Evolutionary conservation across 2,888 invertebrate species (phyloP).

Genomic region (Andricus quercusramuli): DNA sequence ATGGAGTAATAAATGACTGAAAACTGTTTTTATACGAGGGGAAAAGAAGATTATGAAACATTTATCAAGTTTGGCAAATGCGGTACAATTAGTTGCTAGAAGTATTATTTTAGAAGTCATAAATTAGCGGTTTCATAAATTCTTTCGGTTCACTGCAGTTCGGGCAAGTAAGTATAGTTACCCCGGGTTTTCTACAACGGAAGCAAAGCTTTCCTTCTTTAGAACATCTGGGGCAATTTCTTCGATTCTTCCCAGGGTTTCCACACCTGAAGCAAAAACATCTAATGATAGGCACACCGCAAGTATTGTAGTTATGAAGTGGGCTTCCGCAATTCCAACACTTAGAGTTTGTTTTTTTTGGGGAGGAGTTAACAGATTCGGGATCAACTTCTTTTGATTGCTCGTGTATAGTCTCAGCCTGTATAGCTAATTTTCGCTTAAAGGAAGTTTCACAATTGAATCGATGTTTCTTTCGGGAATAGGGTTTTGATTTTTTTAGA

Average conservation of each 20-base stretch:
- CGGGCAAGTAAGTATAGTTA: background rate
- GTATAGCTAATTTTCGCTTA: background rate
- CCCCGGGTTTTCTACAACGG: background rate
- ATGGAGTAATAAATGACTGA: too few species aligned
- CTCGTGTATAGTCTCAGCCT: background rate
- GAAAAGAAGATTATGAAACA: too few species aligned
- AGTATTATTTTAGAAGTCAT: too few species aligned
- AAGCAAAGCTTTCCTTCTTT: background rate
- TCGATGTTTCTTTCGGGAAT: too few species aligned
- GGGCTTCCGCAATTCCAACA: background rate
- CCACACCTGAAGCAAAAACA: background rate
- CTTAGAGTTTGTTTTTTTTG: too few species aligned
- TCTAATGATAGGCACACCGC: background rate
- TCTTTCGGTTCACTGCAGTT: background rate
- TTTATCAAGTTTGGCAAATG: too few species aligned
- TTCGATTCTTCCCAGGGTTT: background rate
- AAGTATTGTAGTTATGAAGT: background rate
- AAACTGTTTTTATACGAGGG: too few species aligned
- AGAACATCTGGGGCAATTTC: background rate
- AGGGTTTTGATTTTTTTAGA: background rate
- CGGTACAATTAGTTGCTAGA: too few species aligned
- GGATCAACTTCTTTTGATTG: background rate
- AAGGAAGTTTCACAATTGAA: too few species aligned
- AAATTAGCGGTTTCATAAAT: background rate
- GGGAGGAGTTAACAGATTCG: background rate